These are phyloP conservation scores for Lepus europaeus DNA, from an alignment of 2,113 vertebrate species.

Conservation along the genomic window DNA sequence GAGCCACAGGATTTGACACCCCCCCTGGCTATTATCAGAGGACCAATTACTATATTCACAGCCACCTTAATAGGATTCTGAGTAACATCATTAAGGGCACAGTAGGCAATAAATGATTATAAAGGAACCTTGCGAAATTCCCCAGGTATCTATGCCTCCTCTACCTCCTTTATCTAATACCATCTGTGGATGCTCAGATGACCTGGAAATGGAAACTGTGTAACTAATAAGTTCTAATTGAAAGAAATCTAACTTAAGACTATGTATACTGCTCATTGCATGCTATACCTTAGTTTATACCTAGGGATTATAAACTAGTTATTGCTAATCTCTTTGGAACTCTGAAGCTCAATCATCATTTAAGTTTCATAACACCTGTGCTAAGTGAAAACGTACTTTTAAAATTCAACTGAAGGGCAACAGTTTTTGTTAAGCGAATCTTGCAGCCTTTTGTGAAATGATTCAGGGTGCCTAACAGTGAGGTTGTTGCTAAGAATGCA, in stretches of 20 bases:
- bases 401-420: slow-evolving; percentile 60
- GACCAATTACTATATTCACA: slow-evolving; percentile 83
- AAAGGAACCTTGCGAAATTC: slow-evolving; percentile 79
- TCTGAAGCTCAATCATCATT: slow-evolving; percentile 38
- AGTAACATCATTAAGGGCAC: slow-evolving; percentile 83
- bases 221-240: slow-evolving; percentile 66
- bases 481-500: slow-evolving; percentile 62
- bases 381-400: slow-evolving; percentile 67
- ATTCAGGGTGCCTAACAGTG: background rate
- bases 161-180: slow-evolving; percentile 69
- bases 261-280: slow-evolving; percentile 33
- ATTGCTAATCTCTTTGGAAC: slow-evolving; percentile 40
- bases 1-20: slow-evolving; percentile 44
- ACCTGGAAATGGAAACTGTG: slow-evolving; percentile 74
- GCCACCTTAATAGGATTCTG: slow-evolving; percentile 83
- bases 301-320: slow-evolving; percentile 64
- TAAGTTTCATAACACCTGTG: slow-evolving; percentile 48
- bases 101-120: slow-evolving; percentile 81
- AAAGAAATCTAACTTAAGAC: slow-evolving; percentile 66
- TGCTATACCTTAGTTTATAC: slow-evolving; percentile 33
- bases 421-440: slow-evolving; percentile 49
- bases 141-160: slow-evolving; percentile 70
- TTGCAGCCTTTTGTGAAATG: slow-evolving; percentile 25
- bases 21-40: slow-evolving; percentile 68
- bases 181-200: slow-evolving; percentile 61